A percentile compares a stretch with the other conserved stretches of the same genome.
These are phyloP conservation scores for Pissodes strobi DNA, from an alignment of 1,140 invertebrate genomes.

Conservation along the genomic window DNA sequence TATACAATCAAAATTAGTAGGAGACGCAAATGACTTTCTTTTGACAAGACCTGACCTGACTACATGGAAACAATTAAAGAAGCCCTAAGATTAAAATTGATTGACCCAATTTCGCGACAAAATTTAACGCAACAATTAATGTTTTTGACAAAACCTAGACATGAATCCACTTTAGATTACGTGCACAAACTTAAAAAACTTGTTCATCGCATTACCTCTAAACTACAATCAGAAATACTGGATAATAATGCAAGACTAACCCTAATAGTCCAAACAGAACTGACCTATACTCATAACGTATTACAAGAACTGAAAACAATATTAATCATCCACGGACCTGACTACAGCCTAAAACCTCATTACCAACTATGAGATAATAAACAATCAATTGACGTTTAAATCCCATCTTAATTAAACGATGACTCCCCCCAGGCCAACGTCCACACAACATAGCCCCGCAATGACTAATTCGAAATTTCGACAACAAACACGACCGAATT, in stretches of 20 bases:
- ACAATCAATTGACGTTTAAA: conserved; percentile 4
- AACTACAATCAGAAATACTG: not conserved
- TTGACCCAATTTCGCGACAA: not conserved
- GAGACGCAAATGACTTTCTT: conserved; percentile 1
- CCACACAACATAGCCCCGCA: not conserved
- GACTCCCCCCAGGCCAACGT: not conserved
- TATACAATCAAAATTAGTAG: not conserved
- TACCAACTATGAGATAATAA: not conserved
- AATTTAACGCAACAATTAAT: conserved; percentile 8
- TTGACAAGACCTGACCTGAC: conserved; percentile 6
- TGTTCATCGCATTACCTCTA: not conserved
- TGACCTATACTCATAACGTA: not conserved
- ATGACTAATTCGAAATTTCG: not conserved
- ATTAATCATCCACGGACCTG: not conserved
- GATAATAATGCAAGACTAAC: not conserved
- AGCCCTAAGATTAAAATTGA: not conserved
- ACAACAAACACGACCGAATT: not conserved
- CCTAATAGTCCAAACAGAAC: not conserved
- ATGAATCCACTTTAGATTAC: conserved; percentile 3
- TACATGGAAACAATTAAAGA: not conserved
- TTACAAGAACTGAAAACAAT: not conserved
- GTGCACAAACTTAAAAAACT: not conserved
- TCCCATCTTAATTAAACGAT: not conserved
- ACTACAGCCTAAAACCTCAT: not conserved
- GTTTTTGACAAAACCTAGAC: conserved; percentile 6